Base-by-base conservation (phyloP, 2,797 vertebrate species). In the Hafferia zeledoni region DNA sequence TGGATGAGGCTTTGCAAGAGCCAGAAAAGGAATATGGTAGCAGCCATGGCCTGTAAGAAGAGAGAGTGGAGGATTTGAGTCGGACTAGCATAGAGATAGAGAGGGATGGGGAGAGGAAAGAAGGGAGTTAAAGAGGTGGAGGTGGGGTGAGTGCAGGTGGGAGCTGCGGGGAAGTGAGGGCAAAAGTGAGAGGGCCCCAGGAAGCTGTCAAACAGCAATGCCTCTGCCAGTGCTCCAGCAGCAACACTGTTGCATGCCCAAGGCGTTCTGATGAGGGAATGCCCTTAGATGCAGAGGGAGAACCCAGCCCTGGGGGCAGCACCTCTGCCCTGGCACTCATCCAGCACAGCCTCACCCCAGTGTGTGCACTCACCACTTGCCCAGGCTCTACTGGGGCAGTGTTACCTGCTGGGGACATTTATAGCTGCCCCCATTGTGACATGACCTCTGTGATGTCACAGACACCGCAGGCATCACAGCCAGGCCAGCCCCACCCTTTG, bases 1-100 rank as follows among this genome's bases (percentile, higher is more conserved):
- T 49, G 75, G 50, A 65, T 37, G 44, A 71, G 15, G 37, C 18
- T 27, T 13, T 65, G 44, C 52, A 71, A 11, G 0, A 87, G 27
- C 52, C 28, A 2, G 0, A 43, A 7, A 3, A 72, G 3, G 9
- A 87, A 1, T 1, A 4, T 14, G 5, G 39, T 39, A 39, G 39
- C 39, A 39, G 39, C 39, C 39, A 39, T 39, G 39, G 39, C 39
- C 13, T 39, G 39, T 39, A 39, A 13, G 6, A 39, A 39, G 39
- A 39, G 39, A 39, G 39, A 39, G 14, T 39, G 39, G 39, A 39
- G 13, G 39, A 39, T 39, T 39, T 39, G 39, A 39, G 39, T 39
- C 14, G 39, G 39, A 39, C 13, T 39, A 39, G 39, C 39, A 39
- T 14, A 39, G 39, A 39, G 39, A 39, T 12, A 39, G 39, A 13